A percentile compares a stretch with the other conserved stretches of the same genome.
Conservation (phyloP, 2,888 invertebrate species). For the Chouioia cunea region DNA sequence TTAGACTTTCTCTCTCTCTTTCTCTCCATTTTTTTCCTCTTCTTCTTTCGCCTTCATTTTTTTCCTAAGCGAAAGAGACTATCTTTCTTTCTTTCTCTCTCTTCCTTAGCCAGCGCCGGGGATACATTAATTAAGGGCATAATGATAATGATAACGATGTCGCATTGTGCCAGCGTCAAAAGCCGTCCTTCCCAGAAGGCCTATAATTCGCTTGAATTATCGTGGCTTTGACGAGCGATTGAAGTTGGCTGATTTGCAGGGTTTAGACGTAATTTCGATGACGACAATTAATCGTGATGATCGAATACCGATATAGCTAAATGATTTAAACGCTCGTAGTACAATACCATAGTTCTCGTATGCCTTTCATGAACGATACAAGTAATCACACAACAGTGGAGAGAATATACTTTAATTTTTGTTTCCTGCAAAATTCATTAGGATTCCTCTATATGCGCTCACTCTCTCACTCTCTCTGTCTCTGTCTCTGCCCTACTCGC, state of each 20-base stretch:
- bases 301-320: neutral
- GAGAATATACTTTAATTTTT: slow-evolving; percentile 39
- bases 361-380: slow-evolving; percentile 25
- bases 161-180: slow-evolving; percentile 13
- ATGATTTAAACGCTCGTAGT: slow-evolving; percentile 23
- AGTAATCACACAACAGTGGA: slow-evolving; percentile 24
- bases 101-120: neutral
- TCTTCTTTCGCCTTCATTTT: neutral
- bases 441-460: slow-evolving; percentile 2
- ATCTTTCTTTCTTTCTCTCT: neutral
- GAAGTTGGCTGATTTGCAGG: too few relatives aligned
- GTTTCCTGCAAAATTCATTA: slow-evolving; percentile 41
- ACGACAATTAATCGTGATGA: too few relatives aligned
- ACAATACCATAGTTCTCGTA: neutral
- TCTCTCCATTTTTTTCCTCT: neutral
- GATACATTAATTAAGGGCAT: slow-evolving; percentile 37
- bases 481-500: too few relatives aligned
- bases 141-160: slow-evolving; percentile 33
- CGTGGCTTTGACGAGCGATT: neutral
- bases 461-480: slow-evolving; percentile 1
- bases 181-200: neutral
- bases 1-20: slow-evolving; percentile 31
- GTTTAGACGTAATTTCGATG: too few relatives aligned
- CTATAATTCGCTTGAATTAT: slow-evolving; percentile 12
- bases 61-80: neutral